Evolutionary conservation across 92 coral and sea anemone species (phyloP).

Genomic region (Zoanthus gigantus): DNA sequence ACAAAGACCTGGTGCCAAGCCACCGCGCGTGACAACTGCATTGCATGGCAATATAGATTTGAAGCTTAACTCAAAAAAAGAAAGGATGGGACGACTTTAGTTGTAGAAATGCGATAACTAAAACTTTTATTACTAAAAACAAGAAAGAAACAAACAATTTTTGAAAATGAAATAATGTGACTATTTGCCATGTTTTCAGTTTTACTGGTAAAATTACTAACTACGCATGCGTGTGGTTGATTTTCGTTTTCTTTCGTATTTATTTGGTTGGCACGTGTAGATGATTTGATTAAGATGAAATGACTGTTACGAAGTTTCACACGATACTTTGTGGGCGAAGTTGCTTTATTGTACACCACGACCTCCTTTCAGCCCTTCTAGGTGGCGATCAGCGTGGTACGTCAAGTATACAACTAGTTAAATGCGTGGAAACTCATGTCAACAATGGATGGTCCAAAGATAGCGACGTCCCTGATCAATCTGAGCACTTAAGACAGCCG

Average conservation of each 20-base stretch:
- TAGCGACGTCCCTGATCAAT: conserved; percentile 34
- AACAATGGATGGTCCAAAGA: conserved; percentile 43
- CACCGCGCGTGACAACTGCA: too few relatives aligned
- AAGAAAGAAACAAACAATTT: too few relatives aligned
- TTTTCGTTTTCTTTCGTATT: neutral
- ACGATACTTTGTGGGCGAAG: conserved; percentile 20
- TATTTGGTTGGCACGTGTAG: neutral
- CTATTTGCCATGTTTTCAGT: too few relatives aligned
- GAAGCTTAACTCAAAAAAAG: too few relatives aligned
- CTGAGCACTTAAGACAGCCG: conserved; percentile 28
- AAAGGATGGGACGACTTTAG: too few relatives aligned
- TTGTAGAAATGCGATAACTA: too few relatives aligned
- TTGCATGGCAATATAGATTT: too few relatives aligned
- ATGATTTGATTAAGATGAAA: neutral
- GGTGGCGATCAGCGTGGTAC: conserved; percentile 38
- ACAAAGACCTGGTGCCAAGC: too few relatives aligned
- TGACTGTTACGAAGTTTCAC: conserved; percentile 26
- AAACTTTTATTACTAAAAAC: too few relatives aligned
- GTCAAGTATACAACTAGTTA: neutral
- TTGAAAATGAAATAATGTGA: too few relatives aligned
- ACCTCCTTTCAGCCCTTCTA: conserved; percentile 25
- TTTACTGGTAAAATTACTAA: too few relatives aligned
- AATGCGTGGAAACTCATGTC: conserved; percentile 22
- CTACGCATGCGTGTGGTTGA: too few relatives aligned
- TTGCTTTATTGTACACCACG: conserved; percentile 21